These are phyloP conservation scores for Larimichthys crocea DNA, from an alignment of 2,113 vertebrate genomes.

Conservation along the genomic window DNA sequence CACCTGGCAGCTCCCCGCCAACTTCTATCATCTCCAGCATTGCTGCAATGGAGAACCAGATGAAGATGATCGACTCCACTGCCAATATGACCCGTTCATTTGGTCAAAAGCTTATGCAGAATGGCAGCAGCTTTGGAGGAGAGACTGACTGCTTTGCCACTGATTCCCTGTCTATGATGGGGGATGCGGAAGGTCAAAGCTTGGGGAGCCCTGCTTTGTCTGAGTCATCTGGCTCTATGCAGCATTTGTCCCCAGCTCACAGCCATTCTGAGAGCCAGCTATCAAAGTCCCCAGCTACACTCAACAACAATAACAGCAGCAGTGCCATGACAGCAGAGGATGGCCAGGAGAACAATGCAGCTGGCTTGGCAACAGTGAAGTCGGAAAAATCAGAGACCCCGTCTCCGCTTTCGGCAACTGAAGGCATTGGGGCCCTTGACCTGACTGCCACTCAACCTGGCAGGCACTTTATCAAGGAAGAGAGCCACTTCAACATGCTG, in stretches of 20 bases:
- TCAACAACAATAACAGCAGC: slow-evolving; percentile 78
- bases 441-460: slow-evolving; percentile 91
- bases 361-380: slow-evolving; percentile 88
- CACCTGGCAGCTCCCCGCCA: slow-evolving; percentile 91
- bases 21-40: slow-evolving; percentile 96
- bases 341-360: slow-evolving; percentile 83
- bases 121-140: slow-evolving; percentile 86
- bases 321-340: slow-evolving; percentile 84
- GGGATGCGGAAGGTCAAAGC: slow-evolving; percentile 94
- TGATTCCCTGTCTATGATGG: slow-evolving; percentile 89
- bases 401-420: slow-evolving; percentile 84
- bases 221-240: slow-evolving; percentile 94
- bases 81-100: slow-evolving; percentile 89
- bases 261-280: slow-evolving; percentile 92
- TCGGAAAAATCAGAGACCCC: slow-evolving; percentile 95
- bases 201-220: slow-evolving; percentile 95
- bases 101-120: slow-evolving; percentile 88
- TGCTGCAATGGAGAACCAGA: slow-evolving; percentile 97
- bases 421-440: slow-evolving; percentile 94
- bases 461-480: slow-evolving; percentile 94
- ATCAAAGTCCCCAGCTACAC: slow-evolving; percentile 91
- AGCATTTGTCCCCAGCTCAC: slow-evolving; percentile 91
- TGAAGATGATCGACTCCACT: slow-evolving; percentile 98
- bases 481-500: slow-evolving; percentile 96
- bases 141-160: slow-evolving; percentile 93